Base-by-base conservation (phyloP, 2,113 vertebrate species). In the Pelvicachromis taeniatus region DNA sequence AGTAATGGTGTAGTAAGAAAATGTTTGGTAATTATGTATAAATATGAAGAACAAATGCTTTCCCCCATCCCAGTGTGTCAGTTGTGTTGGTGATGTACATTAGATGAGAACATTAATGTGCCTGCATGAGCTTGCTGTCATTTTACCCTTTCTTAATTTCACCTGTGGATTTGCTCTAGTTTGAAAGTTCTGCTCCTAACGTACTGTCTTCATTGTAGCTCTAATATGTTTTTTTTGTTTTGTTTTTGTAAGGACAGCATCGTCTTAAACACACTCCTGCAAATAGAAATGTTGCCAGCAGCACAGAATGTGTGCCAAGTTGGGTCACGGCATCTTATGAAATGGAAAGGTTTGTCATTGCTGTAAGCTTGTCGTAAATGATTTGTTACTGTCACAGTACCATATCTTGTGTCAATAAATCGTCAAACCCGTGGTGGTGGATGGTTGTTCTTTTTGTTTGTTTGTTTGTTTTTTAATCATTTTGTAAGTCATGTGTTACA, bases 331-430 rank as follows among this genome's bases (percentile, higher is more conserved):
- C 80, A 75, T 79, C n/a, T 17, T 75, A 73, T 54, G 40, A 79
- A 78, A 86, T 88, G 11, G 70, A 83, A 38, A 81, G n/a, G 58
- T 81, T 85, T 80, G 21, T 83, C 48, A 31, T 86, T 63, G 33
- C 81, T 90, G 87, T 91, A 85, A 84, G 35, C 85, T 61, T 82
- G 54, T 79, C 83, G 79, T 88, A 82, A 82, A 82, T 90, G 80
- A 89, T 81, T 85, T 86, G 80, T 86, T 77, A 48, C 86, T 88
- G 81, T 88, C 85, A 87, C 65, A 80, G 81, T 90, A 83, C 81
- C 68, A 87, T 81, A 75, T 59, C 63, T 56, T 59, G 86, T 85
- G 83, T 91, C 89, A 95, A 92, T 93, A 94, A 93, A 95, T 40
- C 52, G 42, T 89, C 59, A 61, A 82, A 85, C 4, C 79, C 29